Base-by-base conservation (phyloP, 92 coral and sea anemone genomes). In the Siderastrea siderea region DNA sequence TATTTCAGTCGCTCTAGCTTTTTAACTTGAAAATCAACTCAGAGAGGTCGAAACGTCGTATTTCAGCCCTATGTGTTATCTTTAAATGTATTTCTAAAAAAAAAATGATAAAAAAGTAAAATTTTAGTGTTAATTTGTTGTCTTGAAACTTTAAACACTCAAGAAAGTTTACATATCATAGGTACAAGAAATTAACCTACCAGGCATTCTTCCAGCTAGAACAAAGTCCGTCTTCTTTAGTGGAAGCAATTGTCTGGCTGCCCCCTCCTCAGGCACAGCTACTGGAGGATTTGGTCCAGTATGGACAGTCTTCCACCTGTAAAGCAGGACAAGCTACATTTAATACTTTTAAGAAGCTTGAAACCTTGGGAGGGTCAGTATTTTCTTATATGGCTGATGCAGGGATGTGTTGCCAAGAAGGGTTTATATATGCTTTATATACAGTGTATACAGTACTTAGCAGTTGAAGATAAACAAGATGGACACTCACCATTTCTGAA, bases 301-400 rank as follows among this genome's bases (percentile, higher is more conserved):
- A 75, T 48, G n/a, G 59, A 12, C 79, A 74, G 63, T 74, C 64
- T 74, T 53, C 79, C 79, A 74, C 64, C 79, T 74, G 63, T 74
- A 48, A 38, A n/a, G 46, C 14, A 74, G 3, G 10, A 62, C 1
- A 62, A 26, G 38, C 38, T 26, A 26, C 38, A 26, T 26, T 62
- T 1, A 62, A 62, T 62, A 62, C 12, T 62, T 62, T 26, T 26
- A 26, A 26, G 38, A 26, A 26, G 38, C 38, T 26, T 26, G 38
- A 26, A 26, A 26, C 38, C 38, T 26, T 26, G 38, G 38, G 10
- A 55, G 13, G 60, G 13, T 26, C 0, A 26, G 38, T 26, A 26
- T 26, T 26, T 26, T 26, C 38, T 26, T 26, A 0, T 26, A 26
- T 26, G 38, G 38, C 38, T 26, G 38, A 26, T 26, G 38, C 38